These are phyloP conservation scores for Metopolophium dirhodum DNA, from an alignment of 1,140 invertebrate genomes.

Conservation along the genomic window DNA sequence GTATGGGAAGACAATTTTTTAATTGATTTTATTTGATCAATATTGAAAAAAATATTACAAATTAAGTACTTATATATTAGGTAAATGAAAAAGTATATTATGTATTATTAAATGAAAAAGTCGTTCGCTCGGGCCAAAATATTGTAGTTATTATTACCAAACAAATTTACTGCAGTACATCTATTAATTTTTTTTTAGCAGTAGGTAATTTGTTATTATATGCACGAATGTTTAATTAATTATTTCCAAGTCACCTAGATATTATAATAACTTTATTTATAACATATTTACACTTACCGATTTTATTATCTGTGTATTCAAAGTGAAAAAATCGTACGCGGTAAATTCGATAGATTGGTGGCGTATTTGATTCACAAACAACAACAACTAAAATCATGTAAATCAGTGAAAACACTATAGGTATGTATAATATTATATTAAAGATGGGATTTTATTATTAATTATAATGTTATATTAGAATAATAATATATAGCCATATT, in stretches of 20 bases:
- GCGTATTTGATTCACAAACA: constrained; percentile 57
- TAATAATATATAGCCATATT: not conserved
- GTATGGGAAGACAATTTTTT: too few species aligned
- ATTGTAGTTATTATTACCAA: too few species aligned
- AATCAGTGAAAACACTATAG: not conserved
- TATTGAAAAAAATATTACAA: too few species aligned
- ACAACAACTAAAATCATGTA: constrained; percentile 37
- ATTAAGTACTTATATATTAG: too few species aligned
- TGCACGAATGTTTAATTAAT: too few species aligned
- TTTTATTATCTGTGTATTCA: constrained; percentile 57
- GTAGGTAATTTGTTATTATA: too few species aligned
- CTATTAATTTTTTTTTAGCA: too few species aligned
- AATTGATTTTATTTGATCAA: too few species aligned
- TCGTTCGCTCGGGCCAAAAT: too few species aligned
- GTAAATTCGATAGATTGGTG: constrained; percentile 48
- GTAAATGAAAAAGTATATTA: too few species aligned
- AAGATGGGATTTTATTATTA: not conserved
- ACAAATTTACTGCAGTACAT: too few species aligned
- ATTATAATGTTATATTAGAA: not conserved
- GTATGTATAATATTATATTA: not conserved
- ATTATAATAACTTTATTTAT: constrained; percentile 8
- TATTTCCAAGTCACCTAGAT: not conserved
- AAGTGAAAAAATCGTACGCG: constrained; percentile 55
- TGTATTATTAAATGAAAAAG: too few species aligned
- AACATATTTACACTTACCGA: constrained; percentile 48